phyloP scores from a whole-genome alignment of 2,888 invertebrate genomes.

The Drosophila ezoana region DNA sequence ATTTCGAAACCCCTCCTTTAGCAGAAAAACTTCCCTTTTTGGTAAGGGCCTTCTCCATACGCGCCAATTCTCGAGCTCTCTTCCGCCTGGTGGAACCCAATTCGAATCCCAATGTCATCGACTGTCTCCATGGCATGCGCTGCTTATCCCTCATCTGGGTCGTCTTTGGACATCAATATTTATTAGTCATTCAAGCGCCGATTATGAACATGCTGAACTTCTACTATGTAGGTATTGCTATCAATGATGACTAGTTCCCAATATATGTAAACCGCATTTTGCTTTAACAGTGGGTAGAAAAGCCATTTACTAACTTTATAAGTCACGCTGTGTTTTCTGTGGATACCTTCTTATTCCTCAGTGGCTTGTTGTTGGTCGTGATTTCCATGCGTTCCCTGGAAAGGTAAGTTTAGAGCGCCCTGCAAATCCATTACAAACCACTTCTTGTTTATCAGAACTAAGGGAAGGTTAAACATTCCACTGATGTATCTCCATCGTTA shows the following conservation, averaged over 20 bases:
- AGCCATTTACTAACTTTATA: too few relatives aligned
- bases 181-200: not conserved
- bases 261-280: too few relatives aligned
- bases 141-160: constrained; percentile 84
- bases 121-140: constrained; percentile 84
- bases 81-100: constrained; percentile 44
- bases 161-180: constrained; percentile 59
- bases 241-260: too few relatives aligned
- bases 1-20: too few relatives aligned
- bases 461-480: constrained; percentile 77
- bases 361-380: too few relatives aligned
- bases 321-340: too few relatives aligned
- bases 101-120: constrained; percentile 40
- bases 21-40: constrained; percentile 36
- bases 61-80: constrained; percentile 58
- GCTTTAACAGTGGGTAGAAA: too few relatives aligned
- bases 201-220: too few relatives aligned
- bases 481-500: constrained; percentile 84
- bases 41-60: constrained; percentile 62
- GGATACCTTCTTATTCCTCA: too few relatives aligned
- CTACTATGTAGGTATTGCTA: too few relatives aligned
- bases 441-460: not conserved
- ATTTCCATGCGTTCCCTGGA: too few relatives aligned
- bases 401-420: too few relatives aligned
- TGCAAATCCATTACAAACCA: not conserved